A percentile compares a stretch with the other conserved stretches of the same genome.
Conservation (phyloP, 1,140 invertebrate genomes). For the Drosophila elegans region DNA sequence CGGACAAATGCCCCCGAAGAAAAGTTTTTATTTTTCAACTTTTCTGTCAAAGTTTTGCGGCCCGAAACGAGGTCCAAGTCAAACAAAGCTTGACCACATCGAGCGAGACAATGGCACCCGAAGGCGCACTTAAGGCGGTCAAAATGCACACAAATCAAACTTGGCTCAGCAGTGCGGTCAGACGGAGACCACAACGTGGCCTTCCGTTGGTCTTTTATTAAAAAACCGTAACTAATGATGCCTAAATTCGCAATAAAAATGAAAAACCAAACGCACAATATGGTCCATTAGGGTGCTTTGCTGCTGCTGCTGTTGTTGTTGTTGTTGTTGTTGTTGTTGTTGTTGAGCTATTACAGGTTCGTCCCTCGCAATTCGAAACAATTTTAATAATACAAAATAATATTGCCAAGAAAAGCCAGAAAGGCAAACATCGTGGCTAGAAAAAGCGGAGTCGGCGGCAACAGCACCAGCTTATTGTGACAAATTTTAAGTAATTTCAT, state of each 20-base stretch:
- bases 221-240: conserved; percentile 83
- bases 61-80: conserved; percentile 51
- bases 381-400: conserved; percentile 75
- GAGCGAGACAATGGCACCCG: conserved; percentile 71
- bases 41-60: conserved; percentile 47
- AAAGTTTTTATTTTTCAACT: conserved; percentile 59
- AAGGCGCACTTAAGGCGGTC: conserved; percentile 73
- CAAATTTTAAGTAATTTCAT: conserved; percentile 83
- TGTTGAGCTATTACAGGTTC: conserved; percentile 67
- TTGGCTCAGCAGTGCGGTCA: conserved; percentile 34
- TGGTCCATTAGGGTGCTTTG: conserved; percentile 75
- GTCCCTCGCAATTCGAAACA: conserved; percentile 73
- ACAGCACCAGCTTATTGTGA: conserved; percentile 71
- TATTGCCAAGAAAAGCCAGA: conserved; percentile 25
- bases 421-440: conserved; percentile 56
- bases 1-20: conserved; percentile 41
- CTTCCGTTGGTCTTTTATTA: conserved; percentile 75
- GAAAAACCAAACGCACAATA: conserved; percentile 74
- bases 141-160: conserved; percentile 77
- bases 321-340: conserved; percentile 28
- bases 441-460: conserved; percentile 1
- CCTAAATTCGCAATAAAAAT: conserved; percentile 83
- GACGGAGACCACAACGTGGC: conserved; percentile 3
- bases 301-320: conserved; percentile 16
- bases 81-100: conserved; percentile 75